A percentile compares a stretch with the other conserved stretches of the same genome.
Conservation (phyloP, 2,888 invertebrate species). For the Globia sparganii region DNA sequence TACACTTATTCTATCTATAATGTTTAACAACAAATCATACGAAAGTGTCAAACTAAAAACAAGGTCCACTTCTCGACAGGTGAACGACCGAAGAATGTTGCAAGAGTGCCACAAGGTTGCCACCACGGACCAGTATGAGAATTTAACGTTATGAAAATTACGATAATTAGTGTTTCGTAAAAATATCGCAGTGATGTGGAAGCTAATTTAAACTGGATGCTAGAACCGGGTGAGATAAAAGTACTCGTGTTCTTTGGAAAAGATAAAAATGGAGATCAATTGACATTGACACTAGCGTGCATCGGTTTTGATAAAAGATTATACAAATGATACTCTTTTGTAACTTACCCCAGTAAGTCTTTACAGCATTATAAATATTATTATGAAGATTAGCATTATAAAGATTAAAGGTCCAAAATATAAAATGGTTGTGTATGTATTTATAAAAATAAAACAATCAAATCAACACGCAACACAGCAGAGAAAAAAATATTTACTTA, state of each 20-base stretch:
- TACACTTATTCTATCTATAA: conserved; percentile 61
- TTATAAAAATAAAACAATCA: neutral
- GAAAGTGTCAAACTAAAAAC: conserved; percentile 77
- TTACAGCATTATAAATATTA: too few relatives aligned
- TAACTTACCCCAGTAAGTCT: too few relatives aligned
- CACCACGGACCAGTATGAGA: conserved; percentile 57
- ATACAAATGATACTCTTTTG: neutral
- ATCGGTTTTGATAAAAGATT: conserved; percentile 10
- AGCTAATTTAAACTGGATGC: conserved; percentile 24
- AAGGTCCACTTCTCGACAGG: conserved; percentile 79
- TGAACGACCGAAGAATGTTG: conserved; percentile 81
- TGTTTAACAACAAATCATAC: conserved; percentile 71
- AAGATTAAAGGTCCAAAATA: neutral
- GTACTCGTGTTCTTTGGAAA: conserved; percentile 10
- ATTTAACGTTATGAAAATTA: conserved; percentile 60
- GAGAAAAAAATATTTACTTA: neutral
- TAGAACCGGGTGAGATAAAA: conserved; percentile 4
- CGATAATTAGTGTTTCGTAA: conserved; percentile 40
- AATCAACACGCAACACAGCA: neutral
- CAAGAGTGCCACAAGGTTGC: conserved; percentile 81
- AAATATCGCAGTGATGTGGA: conserved; percentile 40
- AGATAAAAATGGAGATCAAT: conserved; percentile 9
- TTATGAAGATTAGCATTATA: too few relatives aligned
- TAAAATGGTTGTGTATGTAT: neutral
- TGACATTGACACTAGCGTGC: conserved; percentile 11